phyloP scores from a whole-genome alignment of 1,140 invertebrate species.

The Scaptomyza pallida region DNA sequence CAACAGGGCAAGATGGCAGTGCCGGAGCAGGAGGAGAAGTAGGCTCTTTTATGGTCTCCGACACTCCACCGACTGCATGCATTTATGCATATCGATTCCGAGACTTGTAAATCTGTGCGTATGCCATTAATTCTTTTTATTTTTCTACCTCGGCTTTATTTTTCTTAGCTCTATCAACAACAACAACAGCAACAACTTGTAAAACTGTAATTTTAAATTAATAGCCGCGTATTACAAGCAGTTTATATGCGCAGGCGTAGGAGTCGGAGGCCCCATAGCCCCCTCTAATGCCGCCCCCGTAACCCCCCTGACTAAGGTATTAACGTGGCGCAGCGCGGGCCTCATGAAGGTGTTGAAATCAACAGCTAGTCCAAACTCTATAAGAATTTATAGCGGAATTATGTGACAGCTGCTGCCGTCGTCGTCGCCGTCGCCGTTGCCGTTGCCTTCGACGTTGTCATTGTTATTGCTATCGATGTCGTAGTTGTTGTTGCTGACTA shows the following conservation, averaged over 20 bases:
- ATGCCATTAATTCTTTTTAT: conserved; percentile 68
- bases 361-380: conserved; percentile 82
- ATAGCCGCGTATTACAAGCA: conserved; percentile 81
- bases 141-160: conserved; percentile 38
- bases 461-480: conserved; percentile 11
- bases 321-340: conserved; percentile 26
- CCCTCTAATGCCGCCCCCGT: conserved; percentile 19
- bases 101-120: conserved; percentile 78
- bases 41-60: conserved; percentile 69
- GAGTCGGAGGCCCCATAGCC: conserved; percentile 44
- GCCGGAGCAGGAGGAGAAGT: conserved; percentile 2
- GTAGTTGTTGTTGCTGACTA: conserved; percentile 18
- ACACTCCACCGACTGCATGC: conserved; percentile 35
- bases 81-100: conserved; percentile 74
- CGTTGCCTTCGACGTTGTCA: conserved; percentile 4
- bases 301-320: conserved; percentile 1
- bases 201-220: conserved; percentile 83
- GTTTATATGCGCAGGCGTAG: conserved; percentile 78
- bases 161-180: conserved; percentile 11
- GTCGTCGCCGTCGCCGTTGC: neutral
- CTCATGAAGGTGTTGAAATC: conserved; percentile 78
- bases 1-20: neutral
- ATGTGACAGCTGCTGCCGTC: conserved; percentile 77
- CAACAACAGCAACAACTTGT: conserved; percentile 54
- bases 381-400: conserved; percentile 83